Conservation (phyloP, 2,888 invertebrate genomes). For the Elegia similella region DNA sequence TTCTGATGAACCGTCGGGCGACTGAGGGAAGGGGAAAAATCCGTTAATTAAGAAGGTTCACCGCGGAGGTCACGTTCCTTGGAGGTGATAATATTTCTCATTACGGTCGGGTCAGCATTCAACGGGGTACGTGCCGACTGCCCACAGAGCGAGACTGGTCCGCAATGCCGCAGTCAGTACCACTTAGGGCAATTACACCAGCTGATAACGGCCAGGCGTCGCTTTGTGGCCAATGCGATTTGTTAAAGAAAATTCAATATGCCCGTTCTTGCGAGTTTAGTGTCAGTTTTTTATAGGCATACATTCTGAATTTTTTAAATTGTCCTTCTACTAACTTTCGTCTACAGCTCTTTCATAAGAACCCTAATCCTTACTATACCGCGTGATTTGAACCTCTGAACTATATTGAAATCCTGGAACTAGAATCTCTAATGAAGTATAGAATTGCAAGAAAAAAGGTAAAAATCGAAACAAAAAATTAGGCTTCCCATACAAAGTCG, state of each 20-base stretch:
- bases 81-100: constrained; percentile 18
- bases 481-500: too few species aligned
- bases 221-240: background rate
- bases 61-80: constrained; percentile 5
- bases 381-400: too few species aligned
- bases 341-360: too few species aligned
- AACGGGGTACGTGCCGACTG: constrained; percentile 1
- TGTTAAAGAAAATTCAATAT: background rate
- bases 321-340: too few species aligned
- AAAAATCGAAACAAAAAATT: too few species aligned
- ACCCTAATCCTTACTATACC: too few species aligned
- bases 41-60: constrained; percentile 15
- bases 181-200: background rate
- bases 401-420: too few species aligned
- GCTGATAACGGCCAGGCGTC: background rate
- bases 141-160: background rate
- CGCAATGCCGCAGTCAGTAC: background rate
- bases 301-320: too few species aligned
- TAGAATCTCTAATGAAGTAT: too few species aligned
- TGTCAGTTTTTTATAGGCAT: too few species aligned
- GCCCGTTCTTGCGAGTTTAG: background rate
- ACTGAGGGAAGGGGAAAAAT: constrained; percentile 12
- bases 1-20: constrained; percentile 3
- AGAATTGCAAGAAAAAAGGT: too few species aligned
- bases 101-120: constrained; percentile 8